phyloP scores from a whole-genome alignment of 2,113 vertebrate species.

The Paradisaea rubra region DNA sequence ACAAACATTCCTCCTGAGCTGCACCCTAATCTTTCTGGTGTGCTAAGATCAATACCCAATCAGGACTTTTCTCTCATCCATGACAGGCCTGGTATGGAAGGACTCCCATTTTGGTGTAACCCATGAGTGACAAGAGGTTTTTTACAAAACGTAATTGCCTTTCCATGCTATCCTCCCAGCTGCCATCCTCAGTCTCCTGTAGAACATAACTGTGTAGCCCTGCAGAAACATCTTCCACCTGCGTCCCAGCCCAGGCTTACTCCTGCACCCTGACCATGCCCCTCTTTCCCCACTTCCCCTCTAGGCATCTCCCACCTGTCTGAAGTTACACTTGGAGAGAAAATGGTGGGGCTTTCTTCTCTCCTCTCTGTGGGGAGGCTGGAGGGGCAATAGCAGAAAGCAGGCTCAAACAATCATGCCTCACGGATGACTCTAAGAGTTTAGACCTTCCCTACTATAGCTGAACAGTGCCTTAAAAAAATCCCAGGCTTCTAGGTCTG shows the following conservation, averaged over 20 bases:
- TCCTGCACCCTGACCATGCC: not conserved
- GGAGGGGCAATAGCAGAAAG: not conserved
- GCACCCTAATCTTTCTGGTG: not conserved
- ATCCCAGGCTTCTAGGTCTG: not conserved
- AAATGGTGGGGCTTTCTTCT: not conserved
- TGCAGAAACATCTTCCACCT: not conserved
- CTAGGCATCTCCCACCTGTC: not conserved
- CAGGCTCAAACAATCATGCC: fast-evolving
- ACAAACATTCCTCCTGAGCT: not conserved
- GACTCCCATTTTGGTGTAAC: not conserved
- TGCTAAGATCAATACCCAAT: not conserved
- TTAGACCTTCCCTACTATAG: not conserved
- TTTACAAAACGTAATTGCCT: not conserved
- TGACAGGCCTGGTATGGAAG: not conserved
- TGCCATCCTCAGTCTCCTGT: not conserved
- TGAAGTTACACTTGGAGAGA: not conserved
- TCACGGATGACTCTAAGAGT: not conserved
- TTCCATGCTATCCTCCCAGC: not conserved
- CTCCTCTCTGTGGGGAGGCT: not conserved
- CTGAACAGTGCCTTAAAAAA: not conserved
- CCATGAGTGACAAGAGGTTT: fast-evolving
- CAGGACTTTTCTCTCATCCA: not conserved
- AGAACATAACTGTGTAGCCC: not conserved
- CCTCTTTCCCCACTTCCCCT: not conserved
- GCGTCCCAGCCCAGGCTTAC: not conserved